Percentiles rank a stretch among this genome's conserved stretches.
phyloP scores from a whole-genome alignment of 1,140 invertebrate species.

The Zaprionus capensis region DNA sequence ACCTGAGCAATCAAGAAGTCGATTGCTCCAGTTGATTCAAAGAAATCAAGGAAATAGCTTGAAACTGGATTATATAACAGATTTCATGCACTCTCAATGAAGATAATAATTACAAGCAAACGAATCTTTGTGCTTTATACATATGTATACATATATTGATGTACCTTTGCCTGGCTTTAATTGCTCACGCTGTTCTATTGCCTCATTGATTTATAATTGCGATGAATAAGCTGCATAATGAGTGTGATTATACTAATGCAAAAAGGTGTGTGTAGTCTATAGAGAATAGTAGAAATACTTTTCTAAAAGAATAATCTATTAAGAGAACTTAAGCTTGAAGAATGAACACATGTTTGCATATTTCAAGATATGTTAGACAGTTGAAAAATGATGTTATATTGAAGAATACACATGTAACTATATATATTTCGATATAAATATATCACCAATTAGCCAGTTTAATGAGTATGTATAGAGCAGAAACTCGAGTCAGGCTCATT shows the following conservation, averaged over 20 bases:
- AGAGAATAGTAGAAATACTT: not conserved
- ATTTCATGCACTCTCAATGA: not conserved
- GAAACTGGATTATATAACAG: not conserved
- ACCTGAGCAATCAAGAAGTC: constrained; percentile 4
- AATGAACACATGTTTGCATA: not conserved
- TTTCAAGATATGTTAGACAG: no score
- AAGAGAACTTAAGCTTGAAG: not conserved
- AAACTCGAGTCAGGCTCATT: not conserved
- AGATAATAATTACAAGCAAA: not conserved
- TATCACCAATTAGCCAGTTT: not conserved
- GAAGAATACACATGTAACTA: not conserved
- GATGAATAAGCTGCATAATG: not conserved
- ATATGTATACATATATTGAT: not conserved
- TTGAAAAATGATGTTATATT: no score
- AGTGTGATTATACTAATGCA: not conserved
- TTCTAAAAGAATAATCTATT: not conserved
- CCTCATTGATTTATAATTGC: constrained; percentile 12
- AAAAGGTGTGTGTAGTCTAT: not conserved
- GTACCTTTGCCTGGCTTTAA: not conserved
- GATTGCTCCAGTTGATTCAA: constrained; percentile 9
- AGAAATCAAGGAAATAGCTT: constrained; percentile 1
- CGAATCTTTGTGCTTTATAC: not conserved
- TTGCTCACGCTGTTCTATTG: not conserved
- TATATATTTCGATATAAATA: not conserved
- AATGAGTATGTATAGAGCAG: not conserved